Conservation (phyloP, 2,113 vertebrate species). For the Rallus limicola region DNA sequence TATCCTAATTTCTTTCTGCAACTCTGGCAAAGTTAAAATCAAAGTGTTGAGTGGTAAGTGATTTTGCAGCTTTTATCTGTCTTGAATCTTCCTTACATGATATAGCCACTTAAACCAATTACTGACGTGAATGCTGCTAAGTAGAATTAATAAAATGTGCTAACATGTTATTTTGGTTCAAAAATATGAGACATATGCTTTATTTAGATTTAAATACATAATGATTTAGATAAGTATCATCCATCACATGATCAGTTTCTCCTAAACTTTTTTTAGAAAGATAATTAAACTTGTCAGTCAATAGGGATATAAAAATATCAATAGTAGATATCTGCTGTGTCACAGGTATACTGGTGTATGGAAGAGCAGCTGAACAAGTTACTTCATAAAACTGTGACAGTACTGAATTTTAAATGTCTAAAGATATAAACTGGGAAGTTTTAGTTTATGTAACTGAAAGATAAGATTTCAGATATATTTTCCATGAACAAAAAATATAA, state of each 20-base stretch:
- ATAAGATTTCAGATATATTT: not conserved
- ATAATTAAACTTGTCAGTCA: not conserved
- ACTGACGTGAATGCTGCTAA: not conserved
- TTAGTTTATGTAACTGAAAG: not conserved
- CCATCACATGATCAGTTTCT: not conserved
- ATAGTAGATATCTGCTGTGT: not conserved
- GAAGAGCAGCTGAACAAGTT: not conserved
- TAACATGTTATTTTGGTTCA: not conserved
- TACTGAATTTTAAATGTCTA: not conserved
- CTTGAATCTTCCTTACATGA: not conserved
- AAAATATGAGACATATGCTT: not conserved
- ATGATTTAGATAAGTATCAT: not conserved
- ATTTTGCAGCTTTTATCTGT: not conserved
- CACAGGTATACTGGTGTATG: not conserved
- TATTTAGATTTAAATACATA: not conserved
- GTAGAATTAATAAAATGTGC: not conserved
- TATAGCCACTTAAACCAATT: not conserved
- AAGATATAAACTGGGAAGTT: not conserved
- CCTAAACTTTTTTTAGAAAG: not conserved
- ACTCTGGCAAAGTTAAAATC: not conserved
- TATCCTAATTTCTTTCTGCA: not conserved
- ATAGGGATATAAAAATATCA: not conserved
- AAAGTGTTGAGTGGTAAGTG: not conserved
- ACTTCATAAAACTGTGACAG: not conserved
- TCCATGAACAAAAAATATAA: not conserved